Conservation (phyloP, 2,113 vertebrate species). For the Dendrocopos noguchii region DNA sequence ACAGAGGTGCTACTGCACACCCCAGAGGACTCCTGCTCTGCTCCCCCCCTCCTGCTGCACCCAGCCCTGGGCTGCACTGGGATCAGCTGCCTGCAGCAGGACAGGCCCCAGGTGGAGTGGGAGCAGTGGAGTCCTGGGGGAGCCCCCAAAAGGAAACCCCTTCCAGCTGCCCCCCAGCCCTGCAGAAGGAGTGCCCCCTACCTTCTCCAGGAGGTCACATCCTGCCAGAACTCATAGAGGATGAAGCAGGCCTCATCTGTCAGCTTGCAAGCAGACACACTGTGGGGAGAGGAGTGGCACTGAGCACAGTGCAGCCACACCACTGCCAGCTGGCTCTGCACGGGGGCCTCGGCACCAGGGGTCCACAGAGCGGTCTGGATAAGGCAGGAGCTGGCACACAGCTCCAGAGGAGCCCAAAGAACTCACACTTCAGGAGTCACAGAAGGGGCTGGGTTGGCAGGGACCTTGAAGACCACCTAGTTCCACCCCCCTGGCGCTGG, state of each 20-base stretch:
- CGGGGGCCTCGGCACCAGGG: fast-evolving
- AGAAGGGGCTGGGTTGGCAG: too few species aligned
- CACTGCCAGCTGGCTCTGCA: neutral
- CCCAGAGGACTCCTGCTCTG: neutral
- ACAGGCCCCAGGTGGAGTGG: neutral
- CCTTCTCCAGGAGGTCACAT: conserved; percentile 95
- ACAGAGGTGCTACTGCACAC: neutral
- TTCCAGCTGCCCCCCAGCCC: neutral
- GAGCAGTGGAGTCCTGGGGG: neutral
- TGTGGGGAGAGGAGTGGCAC: conserved; percentile 41
- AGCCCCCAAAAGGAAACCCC: neutral
- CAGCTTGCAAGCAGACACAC: conserved; percentile 89
- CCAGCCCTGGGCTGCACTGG: fast-evolving
- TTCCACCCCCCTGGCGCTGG: too few species aligned
- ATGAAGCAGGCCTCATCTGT: conserved; percentile 85
- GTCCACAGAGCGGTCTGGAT: neutral
- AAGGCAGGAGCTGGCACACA: fast-evolving
- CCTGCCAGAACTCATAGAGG: conserved; percentile 94
- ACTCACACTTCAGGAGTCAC: neutral
- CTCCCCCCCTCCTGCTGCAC: neutral
- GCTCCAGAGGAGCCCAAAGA: neutral
- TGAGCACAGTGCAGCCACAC: fast-evolving
- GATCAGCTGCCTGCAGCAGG: neutral
- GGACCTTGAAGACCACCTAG: too few species aligned
- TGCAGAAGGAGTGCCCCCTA: conserved; percentile 16